Percentiles rank a stretch among this genome's conserved stretches.
Evolutionary conservation across 2,113 vertebrate genomes (phyloP).

Genomic region (Chascanopsetta lugubris): DNA sequence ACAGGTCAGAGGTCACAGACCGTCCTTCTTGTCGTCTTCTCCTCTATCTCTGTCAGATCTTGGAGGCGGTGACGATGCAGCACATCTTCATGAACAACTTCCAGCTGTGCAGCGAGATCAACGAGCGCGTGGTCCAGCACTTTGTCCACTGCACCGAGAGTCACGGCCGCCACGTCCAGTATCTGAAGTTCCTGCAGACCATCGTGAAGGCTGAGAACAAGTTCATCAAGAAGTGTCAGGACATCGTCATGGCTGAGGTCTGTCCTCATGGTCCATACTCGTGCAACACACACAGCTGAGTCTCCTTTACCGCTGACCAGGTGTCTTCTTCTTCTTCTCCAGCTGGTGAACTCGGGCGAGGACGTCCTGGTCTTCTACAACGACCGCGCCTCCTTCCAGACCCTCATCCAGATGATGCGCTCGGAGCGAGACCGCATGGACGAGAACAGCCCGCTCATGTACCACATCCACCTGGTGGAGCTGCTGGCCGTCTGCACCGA

Average conservation of each 20-base stretch:
- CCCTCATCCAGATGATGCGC: constrained; percentile 96
- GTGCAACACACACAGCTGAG: neutral
- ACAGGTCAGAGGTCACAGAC: too few species aligned
- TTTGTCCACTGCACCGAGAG: constrained; percentile 99
- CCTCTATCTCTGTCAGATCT: constrained; percentile 80
- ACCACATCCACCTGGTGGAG: constrained; percentile 97
- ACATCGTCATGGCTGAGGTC: constrained; percentile 99
- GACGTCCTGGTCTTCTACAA: constrained; percentile 99
- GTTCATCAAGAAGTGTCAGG: constrained; percentile 99
- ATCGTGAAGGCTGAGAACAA: constrained; percentile 98
- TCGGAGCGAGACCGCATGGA: constrained; percentile 96
- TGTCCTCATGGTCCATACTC: neutral
- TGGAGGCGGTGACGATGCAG: constrained; percentile 97
- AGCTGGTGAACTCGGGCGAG: constrained; percentile 96
- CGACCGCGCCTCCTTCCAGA: constrained; percentile 97
- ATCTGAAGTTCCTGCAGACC: constrained; percentile 97
- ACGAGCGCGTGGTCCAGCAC: constrained; percentile 95
- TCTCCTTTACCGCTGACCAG: neutral
- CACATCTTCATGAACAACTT: constrained; percentile 99
- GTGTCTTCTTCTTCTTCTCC: neutral
- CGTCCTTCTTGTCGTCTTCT: neutral
- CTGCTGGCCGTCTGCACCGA: constrained; percentile 96
- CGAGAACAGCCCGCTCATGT: constrained; percentile 94
- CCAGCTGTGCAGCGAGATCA: constrained; percentile 98
- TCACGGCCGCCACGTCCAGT: constrained; percentile 95